Percentiles rank a stretch among this genome's conserved stretches.
Conservation (phyloP, 53 echinoderm and acorn worm species). For the Holothuria scabra region DNA sequence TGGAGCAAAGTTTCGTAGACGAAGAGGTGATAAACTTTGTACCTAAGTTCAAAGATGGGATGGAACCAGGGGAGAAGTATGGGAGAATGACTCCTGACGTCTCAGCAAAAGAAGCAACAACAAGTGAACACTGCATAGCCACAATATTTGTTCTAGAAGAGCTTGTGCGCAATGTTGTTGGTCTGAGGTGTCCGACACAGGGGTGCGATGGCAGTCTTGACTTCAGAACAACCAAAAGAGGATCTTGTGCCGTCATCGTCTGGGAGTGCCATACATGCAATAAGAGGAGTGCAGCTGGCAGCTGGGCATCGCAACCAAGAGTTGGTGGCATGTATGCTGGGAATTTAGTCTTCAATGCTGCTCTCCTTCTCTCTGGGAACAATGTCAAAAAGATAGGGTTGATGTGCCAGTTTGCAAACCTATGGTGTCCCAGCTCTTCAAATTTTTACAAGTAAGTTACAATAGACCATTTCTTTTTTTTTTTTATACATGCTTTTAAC, state of each 20-base stretch:
- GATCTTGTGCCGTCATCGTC: not conserved
- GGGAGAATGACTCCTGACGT: not conserved
- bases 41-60: not conserved
- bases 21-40: conserved; percentile 4
- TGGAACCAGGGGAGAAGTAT: not conserved
- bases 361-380: conserved; percentile 10
- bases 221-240: not conserved
- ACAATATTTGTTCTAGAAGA: not conserved
- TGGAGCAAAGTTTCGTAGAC: conserved; percentile 12
- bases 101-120: not conserved
- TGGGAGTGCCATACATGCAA: not conserved
- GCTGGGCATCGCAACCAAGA: conserved; percentile 1
- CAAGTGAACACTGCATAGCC: not conserved
- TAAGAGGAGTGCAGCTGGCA: not conserved
- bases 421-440: not conserved
- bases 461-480: too few relatives aligned
- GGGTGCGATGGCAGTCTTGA: not conserved
- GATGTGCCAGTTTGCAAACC: conserved; percentile 3
- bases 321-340: conserved; percentile 1
- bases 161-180: not conserved
- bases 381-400: not conserved
- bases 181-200: not conserved
- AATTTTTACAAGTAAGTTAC: not conserved
- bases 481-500: too few relatives aligned
- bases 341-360: not conserved